Evolutionary conservation across 2,888 invertebrate species (phyloP).

Genomic region (Pseudanteris insignis): DNA sequence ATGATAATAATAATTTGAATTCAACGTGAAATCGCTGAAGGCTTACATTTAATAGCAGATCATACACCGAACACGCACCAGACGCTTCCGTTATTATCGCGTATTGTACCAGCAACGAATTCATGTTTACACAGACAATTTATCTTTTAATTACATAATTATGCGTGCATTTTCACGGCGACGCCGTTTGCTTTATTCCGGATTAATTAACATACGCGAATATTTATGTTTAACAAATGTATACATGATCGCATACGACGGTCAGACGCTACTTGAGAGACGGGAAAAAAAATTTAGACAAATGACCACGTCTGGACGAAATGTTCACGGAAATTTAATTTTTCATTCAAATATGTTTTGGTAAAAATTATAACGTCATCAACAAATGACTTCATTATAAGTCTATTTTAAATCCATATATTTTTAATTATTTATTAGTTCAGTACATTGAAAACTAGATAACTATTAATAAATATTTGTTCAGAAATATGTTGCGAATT

Average conservation of each 20-base stretch:
- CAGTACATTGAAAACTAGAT: background rate
- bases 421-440: too few species aligned
- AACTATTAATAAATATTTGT: background rate
- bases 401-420: too few species aligned
- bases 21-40: constrained; percentile 53
- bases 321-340: too few species aligned
- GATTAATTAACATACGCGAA: constrained; percentile 51
- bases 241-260: background rate
- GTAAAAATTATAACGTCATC: too few species aligned
- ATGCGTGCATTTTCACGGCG: constrained; percentile 50
- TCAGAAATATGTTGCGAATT: too few species aligned
- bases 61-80: constrained; percentile 17
- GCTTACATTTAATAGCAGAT: constrained; percentile 34
- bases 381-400: too few species aligned
- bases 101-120: constrained; percentile 13
- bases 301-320: too few species aligned
- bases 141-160: constrained; percentile 62
- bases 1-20: constrained; percentile 49
- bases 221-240: constrained; percentile 17
- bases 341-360: background rate
- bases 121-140: constrained; percentile 50
- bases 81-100: constrained; percentile 29
- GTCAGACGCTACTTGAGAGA: too few species aligned
- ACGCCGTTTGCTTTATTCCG: constrained; percentile 58
- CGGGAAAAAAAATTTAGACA: too few species aligned